These are phyloP conservation scores for Chaitophorus viminalis DNA, from an alignment of 2,888 invertebrate species.

Conservation along the genomic window DNA sequence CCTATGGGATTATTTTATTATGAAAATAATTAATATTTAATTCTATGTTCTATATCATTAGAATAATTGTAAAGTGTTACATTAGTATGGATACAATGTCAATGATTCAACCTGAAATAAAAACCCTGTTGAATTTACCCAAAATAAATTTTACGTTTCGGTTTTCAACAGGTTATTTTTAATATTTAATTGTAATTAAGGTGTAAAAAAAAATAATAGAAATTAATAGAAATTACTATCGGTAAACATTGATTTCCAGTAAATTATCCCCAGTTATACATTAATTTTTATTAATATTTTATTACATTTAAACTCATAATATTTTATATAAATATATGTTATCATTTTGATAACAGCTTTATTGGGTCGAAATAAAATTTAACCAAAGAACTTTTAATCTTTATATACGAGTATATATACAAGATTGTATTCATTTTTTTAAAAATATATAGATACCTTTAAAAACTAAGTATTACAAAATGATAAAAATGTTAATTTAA, in stretches of 20 bases:
- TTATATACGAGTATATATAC: neutral
- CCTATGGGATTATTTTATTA: too few relatives aligned
- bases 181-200: neutral
- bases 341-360: too few relatives aligned
- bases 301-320: too few relatives aligned
- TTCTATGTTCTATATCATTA: neutral
- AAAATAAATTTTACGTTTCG: too few relatives aligned
- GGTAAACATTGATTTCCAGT: neutral
- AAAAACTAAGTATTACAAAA: neutral
- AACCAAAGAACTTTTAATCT: too few relatives aligned
- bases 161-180: neutral
- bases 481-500: constrained; percentile 48
- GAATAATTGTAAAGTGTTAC: neutral
- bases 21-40: too few relatives aligned
- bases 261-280: neutral
- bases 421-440: neutral
- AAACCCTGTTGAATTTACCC: too few relatives aligned
- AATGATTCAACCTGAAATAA: neutral
- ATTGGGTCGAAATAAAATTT: too few relatives aligned
- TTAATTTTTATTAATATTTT: too few relatives aligned
- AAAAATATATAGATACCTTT: neutral
- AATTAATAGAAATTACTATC: neutral
- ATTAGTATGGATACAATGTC: neutral
- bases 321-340: too few relatives aligned
- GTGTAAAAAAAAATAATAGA: neutral